Conservation (phyloP, 1,140 invertebrate genomes). For the Drosophila bipectinata region DNA sequence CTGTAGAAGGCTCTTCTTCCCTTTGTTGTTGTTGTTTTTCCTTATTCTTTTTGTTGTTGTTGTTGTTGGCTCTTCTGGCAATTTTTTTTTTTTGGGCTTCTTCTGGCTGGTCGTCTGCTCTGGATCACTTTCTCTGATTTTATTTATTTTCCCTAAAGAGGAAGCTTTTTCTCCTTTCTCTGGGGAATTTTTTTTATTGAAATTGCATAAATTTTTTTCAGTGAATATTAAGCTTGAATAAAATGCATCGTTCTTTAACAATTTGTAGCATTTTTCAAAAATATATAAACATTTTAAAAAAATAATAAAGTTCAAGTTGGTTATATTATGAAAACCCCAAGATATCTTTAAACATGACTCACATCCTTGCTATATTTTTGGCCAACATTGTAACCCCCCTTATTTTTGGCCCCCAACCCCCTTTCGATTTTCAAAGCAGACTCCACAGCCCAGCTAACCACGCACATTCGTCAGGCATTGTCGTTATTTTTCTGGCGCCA, state of each 20-base stretch:
- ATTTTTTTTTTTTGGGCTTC: conserved; percentile 2
- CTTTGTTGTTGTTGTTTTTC: background rate
- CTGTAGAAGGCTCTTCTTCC: background rate
- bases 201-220: no score
- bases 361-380: conserved; percentile 5
- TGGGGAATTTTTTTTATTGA: background rate
- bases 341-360: no score
- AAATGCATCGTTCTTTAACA: no score
- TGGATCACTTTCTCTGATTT: conserved; percentile 43
- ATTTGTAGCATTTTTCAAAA: no score
- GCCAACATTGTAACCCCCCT: background rate
- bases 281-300: no score
- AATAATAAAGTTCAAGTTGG: no score
- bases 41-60: background rate
- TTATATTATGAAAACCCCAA: no score
- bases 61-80: background rate
- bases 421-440: conserved; percentile 1
- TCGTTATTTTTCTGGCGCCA: conserved; percentile 83
- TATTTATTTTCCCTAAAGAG: background rate
- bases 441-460: conserved; percentile 12
- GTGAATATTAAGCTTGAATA: no score
- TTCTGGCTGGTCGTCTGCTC: conserved; percentile 23
- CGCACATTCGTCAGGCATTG: conserved; percentile 79
- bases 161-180: conserved; percentile 10
- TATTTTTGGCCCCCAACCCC: background rate